Percentiles rank a stretch among this genome's conserved stretches.
Conservation (phyloP, 2,113 vertebrate species). For the Hyaena hyaena region DNA sequence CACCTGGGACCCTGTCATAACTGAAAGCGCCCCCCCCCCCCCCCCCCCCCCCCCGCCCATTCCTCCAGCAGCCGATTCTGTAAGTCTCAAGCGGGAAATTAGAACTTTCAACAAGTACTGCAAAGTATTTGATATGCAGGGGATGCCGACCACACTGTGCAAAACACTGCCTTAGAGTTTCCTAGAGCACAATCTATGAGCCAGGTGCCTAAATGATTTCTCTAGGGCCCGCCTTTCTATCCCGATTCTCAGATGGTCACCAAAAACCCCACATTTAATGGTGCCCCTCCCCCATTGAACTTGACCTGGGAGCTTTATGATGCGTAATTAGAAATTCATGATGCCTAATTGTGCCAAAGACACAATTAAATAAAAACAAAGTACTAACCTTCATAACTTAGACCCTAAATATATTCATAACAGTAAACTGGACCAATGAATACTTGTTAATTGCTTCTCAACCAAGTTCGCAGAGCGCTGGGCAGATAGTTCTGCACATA, state of each 20-base stretch:
- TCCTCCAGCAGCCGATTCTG: neutral
- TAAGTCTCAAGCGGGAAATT: neutral
- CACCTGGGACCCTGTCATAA: no score
- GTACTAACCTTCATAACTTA: neutral
- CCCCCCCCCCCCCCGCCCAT: fast-evolving
- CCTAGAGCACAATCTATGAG: neutral
- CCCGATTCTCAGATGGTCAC: neutral
- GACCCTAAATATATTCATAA: neutral
- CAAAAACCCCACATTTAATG: neutral
- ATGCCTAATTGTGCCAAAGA: neutral
- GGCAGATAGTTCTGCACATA: neutral
- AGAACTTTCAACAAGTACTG: neutral
- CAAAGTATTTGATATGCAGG: neutral
- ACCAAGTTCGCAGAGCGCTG: neutral
- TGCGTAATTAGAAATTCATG: neutral
- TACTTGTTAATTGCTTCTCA: neutral
- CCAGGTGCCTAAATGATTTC: neutral
- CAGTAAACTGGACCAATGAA: neutral
- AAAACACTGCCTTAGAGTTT: neutral
- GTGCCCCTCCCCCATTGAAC: neutral
- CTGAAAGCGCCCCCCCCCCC: fast-evolving
- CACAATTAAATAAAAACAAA: constrained; percentile 25
- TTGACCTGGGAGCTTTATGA: neutral
- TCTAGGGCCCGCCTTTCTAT: neutral
- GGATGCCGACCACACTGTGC: neutral